Base-by-base conservation (phyloP, 37 sponge, comb jelly and placozoan species). In the Spongia lamella region DNA sequence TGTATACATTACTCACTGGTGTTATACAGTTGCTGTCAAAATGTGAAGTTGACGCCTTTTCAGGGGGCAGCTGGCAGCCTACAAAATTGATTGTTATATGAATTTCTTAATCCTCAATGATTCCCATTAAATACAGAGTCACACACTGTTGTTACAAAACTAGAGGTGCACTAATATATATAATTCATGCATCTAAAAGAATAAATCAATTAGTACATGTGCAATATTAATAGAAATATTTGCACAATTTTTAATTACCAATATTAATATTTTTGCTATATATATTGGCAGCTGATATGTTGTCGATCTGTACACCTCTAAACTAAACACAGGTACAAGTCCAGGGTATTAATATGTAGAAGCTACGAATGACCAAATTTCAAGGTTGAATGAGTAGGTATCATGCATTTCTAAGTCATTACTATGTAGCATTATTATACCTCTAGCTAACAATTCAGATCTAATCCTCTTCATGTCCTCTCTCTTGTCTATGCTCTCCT, bases 21-120 rank as follows among this genome's bases (percentile, higher is more conserved):
- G 99, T 98, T 71, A 98, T 98, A 76, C 99, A 98, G 83, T 98
- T 98, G 71, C 93, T 92, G 66, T 98, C 99, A 85, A 98, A 98
- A 62, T 85, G 88, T 21, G 87, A 74, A 17, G 61, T 66, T 36
- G 85, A 82, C 2, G 85, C 70, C 29, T 93, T 93, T 61, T 73
- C 82, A 14, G 98, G 94, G 17, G 98, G 94, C 43, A 97, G 70
- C 31, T 86, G 68, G 47, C 60, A 72, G 0, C 96, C 79, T 79
- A n/a, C 19, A 14, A 61, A 7, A 54, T 5, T 19, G 19, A 61
- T 6, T 51, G 21, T 21, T 11, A 67, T n/a, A 11, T 37, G 20
- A 11, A 35, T 16, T 49, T 21, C 37, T 27, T 14, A 66, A 67
- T 20, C 9, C 15, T 25, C n/a, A n/a, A n/a, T n/a, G n/a, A n/a